Evolutionary conservation across 2,888 invertebrate species (phyloP), one percentile per base, ranked within the genome.

Genomic region (Anticlea derivata): DNA sequence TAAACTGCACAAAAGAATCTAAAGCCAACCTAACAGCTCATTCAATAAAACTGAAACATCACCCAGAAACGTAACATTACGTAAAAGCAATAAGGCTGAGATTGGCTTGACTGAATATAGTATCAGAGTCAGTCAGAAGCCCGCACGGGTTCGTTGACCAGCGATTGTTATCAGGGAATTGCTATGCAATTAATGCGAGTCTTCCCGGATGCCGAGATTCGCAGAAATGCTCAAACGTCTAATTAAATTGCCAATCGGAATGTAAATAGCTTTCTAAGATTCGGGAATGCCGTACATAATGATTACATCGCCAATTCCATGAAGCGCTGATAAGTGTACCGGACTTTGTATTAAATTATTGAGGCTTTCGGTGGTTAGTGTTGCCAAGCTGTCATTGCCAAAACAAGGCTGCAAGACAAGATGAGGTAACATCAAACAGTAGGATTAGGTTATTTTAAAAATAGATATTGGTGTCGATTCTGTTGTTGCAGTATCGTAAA

Each of bases 141-240:
- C 83, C 81, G 73, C 83, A 80, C 76, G 78, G 65, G 84, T 78
- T 84, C 81, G 66, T 65, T 73, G 83, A 77, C 83, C 82, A 75
- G 38, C 54, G 78, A 83, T 83, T 75, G 74, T 78, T 80, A 82
- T 85, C 82, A 66, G 66, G 50, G 76, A 74, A 80, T 78, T 64
- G 68, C 76, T 70, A 63, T 68, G 74, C 74, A 83, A 83, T 84
- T 83, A 85, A 75, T 68, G 67, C 68, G 66, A 77, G 70, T 69
- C 77, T 86, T 81, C 78, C 76, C 72, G 67, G 66, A 71, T 61
- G 57, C 58, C 20, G 50, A 52, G 37, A 45, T 60, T 50, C 57
- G 43, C 39, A 56, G 52, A 52, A 58, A 39, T 35, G 12, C 45
- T 35, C 37, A 43, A 26, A 48, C 34, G 31, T 51, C 51, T 51